Percentiles rank a stretch among this genome's conserved stretches.
phyloP scores from a whole-genome alignment of 2,888 invertebrate species.

The Tenthredo mesomela region DNA sequence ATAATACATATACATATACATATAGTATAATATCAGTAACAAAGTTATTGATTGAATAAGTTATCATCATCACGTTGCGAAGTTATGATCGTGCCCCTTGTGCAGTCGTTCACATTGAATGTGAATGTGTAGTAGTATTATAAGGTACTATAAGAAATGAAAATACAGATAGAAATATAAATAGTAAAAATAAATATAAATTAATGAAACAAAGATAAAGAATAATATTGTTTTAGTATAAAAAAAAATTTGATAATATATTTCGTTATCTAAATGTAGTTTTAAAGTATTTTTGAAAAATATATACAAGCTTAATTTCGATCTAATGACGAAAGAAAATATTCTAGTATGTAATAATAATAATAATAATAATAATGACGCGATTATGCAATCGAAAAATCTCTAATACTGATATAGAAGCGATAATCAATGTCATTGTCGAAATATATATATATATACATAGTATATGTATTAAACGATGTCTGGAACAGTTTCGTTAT shows the following conservation, averaged over 20 bases:
- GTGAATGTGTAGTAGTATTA: too few relatives aligned
- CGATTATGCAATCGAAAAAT: slow-evolving; percentile 6
- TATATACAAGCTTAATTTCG: too few relatives aligned
- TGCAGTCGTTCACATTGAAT: not conserved
- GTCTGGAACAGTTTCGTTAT: not conserved
- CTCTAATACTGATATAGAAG: not conserved
- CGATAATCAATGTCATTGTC: slow-evolving; percentile 13
- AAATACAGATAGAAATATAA: not conserved
- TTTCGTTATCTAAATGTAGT: too few relatives aligned
- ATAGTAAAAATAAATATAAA: not conserved
- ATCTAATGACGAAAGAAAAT: not conserved
- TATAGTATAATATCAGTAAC: not conserved
- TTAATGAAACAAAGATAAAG: not conserved
- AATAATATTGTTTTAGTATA: too few relatives aligned
- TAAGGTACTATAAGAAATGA: too few relatives aligned
- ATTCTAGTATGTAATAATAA: too few relatives aligned
- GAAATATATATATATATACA: too few relatives aligned
- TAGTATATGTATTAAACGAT: too few relatives aligned
- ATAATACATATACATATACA: not conserved
- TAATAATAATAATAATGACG: not conserved
- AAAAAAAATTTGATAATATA: too few relatives aligned
- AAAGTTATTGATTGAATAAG: not conserved
- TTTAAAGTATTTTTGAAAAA: too few relatives aligned
- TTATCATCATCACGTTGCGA: slow-evolving; percentile 6
- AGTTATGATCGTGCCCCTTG: not conserved